A percentile compares a stretch with the other conserved stretches of the same genome.
Evolutionary conservation across 2,888 invertebrate genomes (phyloP).

Genomic region (Erynnis tages): DNA sequence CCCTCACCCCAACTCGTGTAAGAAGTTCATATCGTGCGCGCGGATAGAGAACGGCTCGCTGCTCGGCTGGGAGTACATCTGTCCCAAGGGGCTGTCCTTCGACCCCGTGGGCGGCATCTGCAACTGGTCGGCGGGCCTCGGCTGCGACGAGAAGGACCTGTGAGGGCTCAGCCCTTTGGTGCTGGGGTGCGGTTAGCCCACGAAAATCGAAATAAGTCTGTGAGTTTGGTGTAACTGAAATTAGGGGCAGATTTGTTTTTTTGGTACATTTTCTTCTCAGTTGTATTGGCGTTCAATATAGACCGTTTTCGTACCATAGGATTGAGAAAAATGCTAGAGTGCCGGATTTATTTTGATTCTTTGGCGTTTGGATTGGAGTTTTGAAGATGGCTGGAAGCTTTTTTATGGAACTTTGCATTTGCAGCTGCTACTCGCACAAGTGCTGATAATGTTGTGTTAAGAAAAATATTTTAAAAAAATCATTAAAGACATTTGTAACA

Average conservation of each 20-base stretch:
- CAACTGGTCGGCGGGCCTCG: conserved; percentile 92
- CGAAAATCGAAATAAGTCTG: no score
- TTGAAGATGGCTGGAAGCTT: conserved; percentile 10
- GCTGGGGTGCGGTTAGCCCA: no score
- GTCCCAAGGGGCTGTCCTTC: conserved; percentile 92
- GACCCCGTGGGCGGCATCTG: conserved; percentile 95
- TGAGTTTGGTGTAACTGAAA: no score
- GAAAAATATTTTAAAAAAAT: neutral
- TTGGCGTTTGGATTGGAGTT: neutral
- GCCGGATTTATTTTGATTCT: no score
- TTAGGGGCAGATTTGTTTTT: no score
- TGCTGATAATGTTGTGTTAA: no score
- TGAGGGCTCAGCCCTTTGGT: conserved; percentile 22
- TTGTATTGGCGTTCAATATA: no score
- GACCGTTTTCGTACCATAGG: no score
- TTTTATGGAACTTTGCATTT: conserved; percentile 15
- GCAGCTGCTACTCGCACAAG: no score
- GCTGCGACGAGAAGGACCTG: conserved; percentile 84
- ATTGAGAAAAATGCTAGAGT: no score
- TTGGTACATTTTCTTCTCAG: no score
- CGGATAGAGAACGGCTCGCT: conserved; percentile 87
- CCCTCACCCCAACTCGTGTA: conserved; percentile 94
- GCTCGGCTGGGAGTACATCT: conserved; percentile 93
- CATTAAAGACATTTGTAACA: no score
- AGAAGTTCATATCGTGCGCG: conserved; percentile 95